Evolutionary conservation across 2,797 vertebrate species (phyloP), one percentile per base, ranked within the genome.

Genomic region (Sphaeramia orbicularis): DNA sequence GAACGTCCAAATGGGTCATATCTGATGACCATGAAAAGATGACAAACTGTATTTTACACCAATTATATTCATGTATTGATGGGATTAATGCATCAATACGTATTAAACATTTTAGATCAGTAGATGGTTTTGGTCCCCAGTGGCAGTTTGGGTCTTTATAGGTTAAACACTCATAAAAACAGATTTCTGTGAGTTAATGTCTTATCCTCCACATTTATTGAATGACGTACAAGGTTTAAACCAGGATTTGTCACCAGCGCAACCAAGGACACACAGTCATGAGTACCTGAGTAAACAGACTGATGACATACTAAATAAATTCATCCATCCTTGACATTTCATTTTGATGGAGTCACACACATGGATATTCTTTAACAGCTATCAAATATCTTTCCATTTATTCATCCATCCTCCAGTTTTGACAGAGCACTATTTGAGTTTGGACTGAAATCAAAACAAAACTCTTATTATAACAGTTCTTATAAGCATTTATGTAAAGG

Each of bases 321-420:
- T 78, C 40, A 87, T 86, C 91, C 82, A 89, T 82, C 80, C 83
- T 84, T 90, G 87, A 86, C 88, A 90, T 87, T 87, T 88, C 36
- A n/a, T 68, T 56, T 86, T 74, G 49, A 50, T 49, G 60, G 45
- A 41, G 45, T 75, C 19, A 18, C 61, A 83, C 71, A 86, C 76
- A 65, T 75, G 77, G 56, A 80, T 65, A 55, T 53, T 64, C 50
- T 64, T 66, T 27, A 18, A 42, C 50, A 68, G 65, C 64, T 19
- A 81, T 78, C 42, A 47, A 47, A 76, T 65, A 55, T 38, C 52
- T 55, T n/a, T 75, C 40, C 27, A 56, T 77, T 80, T 64, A 85
- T 74, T 83, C 50, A 45, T 18, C 41, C 14, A 4, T 69, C 35
- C 42, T 54, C 24, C 4, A 21, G 13, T n/a, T 61, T 45, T 63